Percentiles rank a stretch among this genome's conserved stretches.
These are phyloP conservation scores for Phyllostomus hastatus DNA, from an alignment of 2,113 vertebrate genomes.

Conservation along the genomic window DNA sequence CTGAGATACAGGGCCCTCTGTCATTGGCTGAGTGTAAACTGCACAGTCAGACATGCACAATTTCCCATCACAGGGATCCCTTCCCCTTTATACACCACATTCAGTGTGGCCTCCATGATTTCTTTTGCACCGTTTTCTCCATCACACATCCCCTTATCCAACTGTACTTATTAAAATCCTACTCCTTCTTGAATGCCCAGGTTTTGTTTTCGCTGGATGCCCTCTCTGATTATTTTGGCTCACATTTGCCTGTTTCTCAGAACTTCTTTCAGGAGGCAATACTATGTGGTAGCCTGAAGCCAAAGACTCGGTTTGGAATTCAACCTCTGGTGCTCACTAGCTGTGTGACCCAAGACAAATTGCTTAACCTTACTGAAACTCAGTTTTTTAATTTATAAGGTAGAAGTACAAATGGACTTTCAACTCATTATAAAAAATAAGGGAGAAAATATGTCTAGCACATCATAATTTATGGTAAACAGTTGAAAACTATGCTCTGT, in stretches of 20 bases:
- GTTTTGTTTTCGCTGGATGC: conserved; percentile 12
- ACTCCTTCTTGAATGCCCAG: background rate
- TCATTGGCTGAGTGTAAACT: background rate
- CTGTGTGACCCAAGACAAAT: background rate
- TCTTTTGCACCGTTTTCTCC: background rate
- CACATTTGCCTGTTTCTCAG: background rate
- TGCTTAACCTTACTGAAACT: conserved; percentile 7
- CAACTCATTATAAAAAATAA: background rate
- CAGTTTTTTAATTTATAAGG: background rate
- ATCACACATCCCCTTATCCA: background rate
- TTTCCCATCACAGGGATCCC: background rate
- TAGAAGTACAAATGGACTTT: background rate
- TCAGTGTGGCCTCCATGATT: background rate
- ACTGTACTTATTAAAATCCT: background rate
- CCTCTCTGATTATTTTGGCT: conserved; percentile 5
- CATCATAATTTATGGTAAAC: background rate
- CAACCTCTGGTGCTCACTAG: background rate
- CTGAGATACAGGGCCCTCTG: background rate
- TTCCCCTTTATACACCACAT: background rate
- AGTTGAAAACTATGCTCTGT: background rate
- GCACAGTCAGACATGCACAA: background rate
- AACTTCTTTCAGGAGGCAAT: background rate
- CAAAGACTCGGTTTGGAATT: conserved; percentile 24
- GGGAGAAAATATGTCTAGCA: background rate
- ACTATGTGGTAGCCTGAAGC: background rate